Evolutionary conservation across 1,140 invertebrate genomes (phyloP), one percentile per base, ranked within the genome.

Genomic region (Cotesia vestalis): DNA sequence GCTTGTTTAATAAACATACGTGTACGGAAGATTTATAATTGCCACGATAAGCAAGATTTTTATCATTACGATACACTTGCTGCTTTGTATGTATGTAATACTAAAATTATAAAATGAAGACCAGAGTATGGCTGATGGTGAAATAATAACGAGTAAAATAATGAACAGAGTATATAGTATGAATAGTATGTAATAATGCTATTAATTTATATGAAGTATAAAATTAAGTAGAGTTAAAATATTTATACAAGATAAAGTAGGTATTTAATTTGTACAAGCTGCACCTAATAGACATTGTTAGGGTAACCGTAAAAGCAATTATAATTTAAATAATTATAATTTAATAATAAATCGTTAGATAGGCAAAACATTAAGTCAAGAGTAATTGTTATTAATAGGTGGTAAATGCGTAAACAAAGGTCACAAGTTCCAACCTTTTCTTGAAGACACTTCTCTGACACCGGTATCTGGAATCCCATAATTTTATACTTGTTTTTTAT

Each of bases 401-500:
- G 74, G 78, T 85, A 86, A 86, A 86, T 85, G 85, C 83, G 81
- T 86, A 76, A 86, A 83, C 69, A 77, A 46, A 80, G 80, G 81
- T 73, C 83, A 85, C 83, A 83, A 81, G 79, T 81, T 83, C 85
- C 85, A 81, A 87, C 84, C 86, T 86, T 86, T 84, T 85, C 80
- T 80, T 81, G 84, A 81, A 86, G 81, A 76, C 79, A 82, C 85
- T 84, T 85, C 83, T 85, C 83, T 85, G 86, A 85, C 81, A 81
- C 80, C 68, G 86, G 85, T 77, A 87, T 87, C 86, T 87, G 86
- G 83, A 87, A 87, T 77, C 80, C 78, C 84, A 87, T 75, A 86
- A 85, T 83, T 82, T 79, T 77, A 78, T 46, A 46, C 40, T 85
- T 86, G 27, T 82, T 84, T 84, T 63, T 78, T 79, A 78, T 76